Evolutionary conservation across 2,797 vertebrate genomes (phyloP).

Genomic region (Acestrorhynchus altus): DNA sequence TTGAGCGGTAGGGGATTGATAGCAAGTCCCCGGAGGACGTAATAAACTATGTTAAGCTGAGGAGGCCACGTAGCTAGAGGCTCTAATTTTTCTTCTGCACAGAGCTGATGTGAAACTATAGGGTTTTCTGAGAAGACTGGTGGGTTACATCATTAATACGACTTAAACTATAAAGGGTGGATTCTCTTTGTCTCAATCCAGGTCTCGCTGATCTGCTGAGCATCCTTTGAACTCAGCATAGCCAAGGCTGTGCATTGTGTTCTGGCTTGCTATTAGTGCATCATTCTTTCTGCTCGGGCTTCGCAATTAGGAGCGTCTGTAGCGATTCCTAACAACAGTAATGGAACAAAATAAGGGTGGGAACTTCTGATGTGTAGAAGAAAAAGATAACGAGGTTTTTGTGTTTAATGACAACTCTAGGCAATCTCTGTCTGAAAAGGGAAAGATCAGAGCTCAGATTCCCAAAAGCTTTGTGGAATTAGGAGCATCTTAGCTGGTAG

Average conservation of each 20-base stretch:
- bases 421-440: background rate
- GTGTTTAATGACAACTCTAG: background rate
- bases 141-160: constrained; percentile 2
- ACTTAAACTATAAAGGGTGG: no score
- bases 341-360: background rate
- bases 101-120: background rate
- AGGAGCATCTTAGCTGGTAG: no score
- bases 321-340: background rate
- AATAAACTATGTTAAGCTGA: background rate
- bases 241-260: no score
- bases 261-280: background rate
- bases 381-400: background rate
- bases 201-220: background rate
- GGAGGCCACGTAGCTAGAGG: background rate
- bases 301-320: background rate
- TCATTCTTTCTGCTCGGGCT: background rate
- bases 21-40: background rate
- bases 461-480: no score
- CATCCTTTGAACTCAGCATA: background rate
- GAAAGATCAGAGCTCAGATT: background rate
- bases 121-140: background rate
- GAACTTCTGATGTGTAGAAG: background rate
- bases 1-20: constrained; percentile 5
- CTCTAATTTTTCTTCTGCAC: background rate
- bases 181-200: background rate